These are phyloP conservation scores for Coenonympha arcania DNA, from an alignment of 2,888 invertebrate genomes.

Conservation along the genomic window DNA sequence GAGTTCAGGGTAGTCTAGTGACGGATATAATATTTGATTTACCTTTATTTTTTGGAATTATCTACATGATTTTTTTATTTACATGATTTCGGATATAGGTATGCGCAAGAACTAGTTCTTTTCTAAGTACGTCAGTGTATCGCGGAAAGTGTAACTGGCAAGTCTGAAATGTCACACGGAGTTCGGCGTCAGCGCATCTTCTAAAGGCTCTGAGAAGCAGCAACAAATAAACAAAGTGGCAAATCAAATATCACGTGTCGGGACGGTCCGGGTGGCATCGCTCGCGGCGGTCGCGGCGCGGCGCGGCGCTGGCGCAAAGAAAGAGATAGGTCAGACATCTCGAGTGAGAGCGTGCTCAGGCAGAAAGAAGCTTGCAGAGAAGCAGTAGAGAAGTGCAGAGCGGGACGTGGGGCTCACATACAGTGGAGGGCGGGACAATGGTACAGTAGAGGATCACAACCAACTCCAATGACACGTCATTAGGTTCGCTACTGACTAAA, in stretches of 20 bases:
- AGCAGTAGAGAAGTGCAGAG: constrained; percentile 75
- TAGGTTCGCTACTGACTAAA: constrained; percentile 35
- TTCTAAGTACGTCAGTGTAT: background rate
- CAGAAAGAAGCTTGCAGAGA: constrained; percentile 75
- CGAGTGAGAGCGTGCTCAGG: constrained; percentile 72
- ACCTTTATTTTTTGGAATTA: constrained; percentile 12
- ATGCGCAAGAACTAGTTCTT: background rate
- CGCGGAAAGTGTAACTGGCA: background rate
- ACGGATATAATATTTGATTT: constrained; percentile 24
- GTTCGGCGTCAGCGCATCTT: constrained; percentile 47
- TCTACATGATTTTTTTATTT: background rate
- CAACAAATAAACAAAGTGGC: constrained; percentile 62
- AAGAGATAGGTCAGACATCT: constrained; percentile 52
- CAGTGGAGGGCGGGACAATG: constrained; percentile 66
- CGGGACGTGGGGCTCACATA: constrained; percentile 71
- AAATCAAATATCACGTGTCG: constrained; percentile 57
- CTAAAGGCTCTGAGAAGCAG: constrained; percentile 66
- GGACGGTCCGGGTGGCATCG: constrained; percentile 44
- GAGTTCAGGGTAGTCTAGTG: constrained; percentile 16
- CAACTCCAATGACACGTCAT: constrained; percentile 51
- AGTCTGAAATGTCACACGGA: constrained; percentile 2
- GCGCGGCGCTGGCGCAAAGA: constrained; percentile 52
- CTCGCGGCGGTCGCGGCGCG: constrained; percentile 35
- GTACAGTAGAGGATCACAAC: constrained; percentile 71
- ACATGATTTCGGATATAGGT: background rate